A percentile compares a stretch with the other conserved stretches of the same genome.
phyloP scores from a whole-genome alignment of 2,797 vertebrate genomes.

The Salarias fasciatus region DNA sequence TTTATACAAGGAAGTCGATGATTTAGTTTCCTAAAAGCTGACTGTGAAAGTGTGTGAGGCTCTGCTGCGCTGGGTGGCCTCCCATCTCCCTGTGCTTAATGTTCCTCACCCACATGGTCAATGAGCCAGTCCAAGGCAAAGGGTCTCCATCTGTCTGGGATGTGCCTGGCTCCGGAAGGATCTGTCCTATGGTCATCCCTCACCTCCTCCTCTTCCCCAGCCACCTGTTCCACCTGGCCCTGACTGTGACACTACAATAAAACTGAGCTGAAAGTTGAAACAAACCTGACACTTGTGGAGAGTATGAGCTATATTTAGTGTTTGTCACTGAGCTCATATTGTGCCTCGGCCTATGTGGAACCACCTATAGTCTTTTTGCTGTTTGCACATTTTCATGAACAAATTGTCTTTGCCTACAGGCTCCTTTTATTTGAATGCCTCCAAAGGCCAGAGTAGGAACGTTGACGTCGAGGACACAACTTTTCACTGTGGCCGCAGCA shows the following conservation, averaged over 20 bases:
- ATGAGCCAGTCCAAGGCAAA: constrained; percentile 17
- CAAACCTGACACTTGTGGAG: constrained; percentile 16
- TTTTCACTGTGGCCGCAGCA: constrained; percentile 6
- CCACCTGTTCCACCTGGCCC: constrained; percentile 67
- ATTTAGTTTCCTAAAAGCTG: constrained; percentile 41
- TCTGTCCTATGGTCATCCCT: constrained; percentile 26
- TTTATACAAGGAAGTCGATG: constrained; percentile 57
- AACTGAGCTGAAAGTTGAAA: constrained; percentile 27
- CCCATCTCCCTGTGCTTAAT: constrained; percentile 66
- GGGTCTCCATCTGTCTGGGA: constrained; percentile 17
- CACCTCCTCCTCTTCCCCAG: background rate
- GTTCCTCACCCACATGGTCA: constrained; percentile 50
- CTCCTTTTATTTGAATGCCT: constrained; percentile 16
- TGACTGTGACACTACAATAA: constrained; percentile 60
- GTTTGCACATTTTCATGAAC: constrained; percentile 37
- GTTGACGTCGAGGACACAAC: constrained; percentile 1
- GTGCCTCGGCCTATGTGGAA: background rate
- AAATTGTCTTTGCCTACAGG: constrained; percentile 22
- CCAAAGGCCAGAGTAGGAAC: background rate
- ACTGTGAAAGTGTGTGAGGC: constrained; percentile 33
- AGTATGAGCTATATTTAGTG: constrained; percentile 18
- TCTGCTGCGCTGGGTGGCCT: constrained; percentile 41
- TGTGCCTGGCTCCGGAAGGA: constrained; percentile 44
- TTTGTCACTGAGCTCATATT: constrained; percentile 8
- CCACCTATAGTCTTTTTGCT: constrained; percentile 31